A percentile compares a stretch with the other conserved stretches of the same genome.
Conservation (phyloP, 2,888 invertebrate genomes). For the Heteromurus nitidus region DNA sequence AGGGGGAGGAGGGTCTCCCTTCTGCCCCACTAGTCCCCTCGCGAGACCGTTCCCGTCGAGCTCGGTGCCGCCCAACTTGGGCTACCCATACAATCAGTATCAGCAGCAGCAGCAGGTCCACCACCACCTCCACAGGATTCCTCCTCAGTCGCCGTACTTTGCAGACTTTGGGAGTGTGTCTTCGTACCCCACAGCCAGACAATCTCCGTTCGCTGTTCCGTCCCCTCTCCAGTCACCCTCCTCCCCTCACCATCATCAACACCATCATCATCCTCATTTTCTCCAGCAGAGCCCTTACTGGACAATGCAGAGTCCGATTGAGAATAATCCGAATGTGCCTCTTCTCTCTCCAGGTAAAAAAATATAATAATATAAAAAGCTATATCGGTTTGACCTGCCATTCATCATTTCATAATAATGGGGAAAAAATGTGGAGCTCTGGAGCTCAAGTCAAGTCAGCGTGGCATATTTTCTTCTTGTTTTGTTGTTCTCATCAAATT, state of each 20-base stretch:
- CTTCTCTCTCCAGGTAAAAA: slow-evolving; percentile 68
- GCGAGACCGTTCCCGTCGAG: slow-evolving; percentile 68
- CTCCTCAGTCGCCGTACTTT: neutral
- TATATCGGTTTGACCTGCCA: too few relatives aligned
- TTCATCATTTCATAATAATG: too few relatives aligned
- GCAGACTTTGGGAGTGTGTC: too few relatives aligned
- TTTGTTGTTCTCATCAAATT: too few relatives aligned
- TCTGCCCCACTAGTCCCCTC: slow-evolving; percentile 37
- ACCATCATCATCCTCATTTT: slow-evolving; percentile 7
- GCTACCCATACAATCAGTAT: slow-evolving; percentile 32
- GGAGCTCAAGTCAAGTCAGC: too few relatives aligned
- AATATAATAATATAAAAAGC: neutral
- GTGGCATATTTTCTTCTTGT: too few relatives aligned
- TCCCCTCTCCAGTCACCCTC: slow-evolving; percentile 20
- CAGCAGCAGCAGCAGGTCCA: neutral
- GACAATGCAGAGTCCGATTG: slow-evolving; percentile 44
- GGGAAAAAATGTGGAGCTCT: too few relatives aligned
- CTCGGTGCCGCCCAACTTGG: slow-evolving; percentile 67
- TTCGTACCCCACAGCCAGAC: too few relatives aligned
- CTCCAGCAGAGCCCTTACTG: slow-evolving; percentile 38
- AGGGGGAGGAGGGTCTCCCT: slow-evolving; percentile 17
- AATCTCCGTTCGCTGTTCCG: slow-evolving; percentile 30
- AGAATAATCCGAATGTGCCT: slow-evolving; percentile 65
- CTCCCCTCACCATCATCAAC: slow-evolving; percentile 40
- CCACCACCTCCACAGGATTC: neutral